Evolutionary conservation across 2,797 vertebrate species (phyloP), one percentile per base, ranked within the genome.

Genomic region (Eutrigla gurnardus): DNA sequence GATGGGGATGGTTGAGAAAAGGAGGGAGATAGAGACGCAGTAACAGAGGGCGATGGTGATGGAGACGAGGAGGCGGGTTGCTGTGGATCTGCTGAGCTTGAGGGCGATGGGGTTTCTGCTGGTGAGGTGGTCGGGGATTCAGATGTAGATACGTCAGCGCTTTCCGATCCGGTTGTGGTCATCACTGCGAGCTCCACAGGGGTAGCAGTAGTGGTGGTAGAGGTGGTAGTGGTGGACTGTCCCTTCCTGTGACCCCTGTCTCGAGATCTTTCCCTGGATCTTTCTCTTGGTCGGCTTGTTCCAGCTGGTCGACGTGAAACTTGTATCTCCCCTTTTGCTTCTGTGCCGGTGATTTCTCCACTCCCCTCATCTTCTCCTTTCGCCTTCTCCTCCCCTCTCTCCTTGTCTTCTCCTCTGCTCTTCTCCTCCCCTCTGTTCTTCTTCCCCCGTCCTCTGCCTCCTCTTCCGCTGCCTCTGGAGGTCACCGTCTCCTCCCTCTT

Each of bases 301-400:
- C 74, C 92, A 3, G 70, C 86, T 0, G 78, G 90, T 18, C 88
- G 77, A 6, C 85, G 86, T 13, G 91, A 92, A 69, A 94, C 91
- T 78, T 94, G 93, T 60, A 95, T 91, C 74, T 94, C 93, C 35
- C 93, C 93, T 47, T 91, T 93, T 4, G 92, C 94, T 77, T 95
- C 93, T 0, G 62, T 83, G 0, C 86, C 83, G 0, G 70, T 80
- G 54, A 84, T 84, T 80, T 89, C 92, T 36, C 87, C 92, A 7
- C 89, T 92, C 1, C 91, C 91, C 52, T 93, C 93, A 0, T 89
- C 89, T 17, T 92, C 93, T 63, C 42, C 66, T 84, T 85, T 88
- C 14, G 47, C 82, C 40, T 75, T 89, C 7, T 91, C 88, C 18
- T 88, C 89, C 60, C 77, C 83, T 76, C 55, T 90, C 7, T 39